Evolutionary conservation across 2,888 invertebrate genomes (phyloP), one percentile per base, ranked within the genome.

Genomic region (Luffia ferchaultella): DNA sequence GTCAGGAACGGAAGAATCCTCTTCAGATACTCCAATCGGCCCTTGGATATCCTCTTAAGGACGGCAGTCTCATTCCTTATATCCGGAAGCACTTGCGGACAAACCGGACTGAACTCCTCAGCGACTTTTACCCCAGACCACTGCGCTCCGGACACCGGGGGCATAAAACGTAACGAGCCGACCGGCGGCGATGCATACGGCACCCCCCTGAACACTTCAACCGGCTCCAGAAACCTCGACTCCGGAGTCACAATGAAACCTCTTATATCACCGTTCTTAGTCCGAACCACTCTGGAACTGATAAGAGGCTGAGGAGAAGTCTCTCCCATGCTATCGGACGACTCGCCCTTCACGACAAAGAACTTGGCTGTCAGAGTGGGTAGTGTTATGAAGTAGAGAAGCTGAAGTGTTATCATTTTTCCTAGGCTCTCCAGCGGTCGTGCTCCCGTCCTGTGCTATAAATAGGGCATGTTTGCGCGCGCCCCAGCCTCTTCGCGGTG

Each of bases 181-280:
- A 93, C 84, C 30, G 97, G 96, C 18, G 97, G 93, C 46, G 96
- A 95, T 19, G 97, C 98, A 74, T 97, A 98, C 2, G 97, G 97
- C 53, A 98, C 91, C 5, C 97, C 97, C 48, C 93, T 87, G 72
- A 95, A 97, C 56, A 95, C 93, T 73, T 97, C 97, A 17, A 97
- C 96, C 51, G 93, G 92, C 71, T 94, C 94, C 60, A 95, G 77
- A 67, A 90, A 91, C 58, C 93, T 88, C 18, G 90, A 88, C 62
- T 94, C 93, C 60, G 93, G 89, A 54, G 92, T 91, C 51, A 93
- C 91, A 62, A 95, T 93, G 60, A 93, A 90, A 48, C 95, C 95
- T 66, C 93, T 89, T 57, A 95, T 88, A 68, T 93, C 93, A 57
- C 95, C 95, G 73, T 95, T 93, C 72, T 95, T 94, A 62, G 94